Evolutionary conservation across 2,888 invertebrate genomes (phyloP).

Genomic region (Pachydiplax longipennis): DNA sequence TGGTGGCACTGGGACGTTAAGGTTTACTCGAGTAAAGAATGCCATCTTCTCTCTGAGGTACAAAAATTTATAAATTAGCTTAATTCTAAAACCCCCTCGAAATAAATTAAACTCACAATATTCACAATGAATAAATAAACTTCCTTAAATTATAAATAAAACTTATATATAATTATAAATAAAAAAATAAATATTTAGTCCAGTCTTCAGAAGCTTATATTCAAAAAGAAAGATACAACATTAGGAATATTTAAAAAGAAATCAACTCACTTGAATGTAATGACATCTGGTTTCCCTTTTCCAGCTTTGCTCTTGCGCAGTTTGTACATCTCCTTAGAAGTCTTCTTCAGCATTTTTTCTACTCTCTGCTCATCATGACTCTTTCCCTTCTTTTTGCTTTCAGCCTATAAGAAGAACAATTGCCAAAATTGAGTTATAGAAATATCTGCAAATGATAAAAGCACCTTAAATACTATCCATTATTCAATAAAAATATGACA

Average conservation of each 20-base stretch:
- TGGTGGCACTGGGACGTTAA: conserved; percentile 77
- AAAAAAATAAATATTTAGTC: too few species aligned
- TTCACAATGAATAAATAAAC: too few species aligned
- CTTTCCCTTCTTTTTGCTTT: conserved; percentile 63
- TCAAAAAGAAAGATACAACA: too few species aligned
- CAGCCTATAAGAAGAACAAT: conserved; percentile 60
- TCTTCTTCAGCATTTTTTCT: conserved; percentile 83
- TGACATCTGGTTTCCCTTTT: conserved; percentile 87
- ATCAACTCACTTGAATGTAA: conserved; percentile 85
- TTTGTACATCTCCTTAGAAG: conserved; percentile 90
- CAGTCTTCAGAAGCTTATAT: too few species aligned
- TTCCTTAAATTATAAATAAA: too few species aligned
- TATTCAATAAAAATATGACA: too few species aligned
- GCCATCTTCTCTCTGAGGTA: conserved; percentile 92
- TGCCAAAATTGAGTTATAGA: not conserved
- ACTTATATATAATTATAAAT: too few species aligned
- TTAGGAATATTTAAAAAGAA: too few species aligned
- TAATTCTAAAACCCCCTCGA: not conserved
- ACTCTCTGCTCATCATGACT: conserved; percentile 73
- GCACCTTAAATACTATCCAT: too few species aligned
- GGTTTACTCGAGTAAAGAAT: conserved; percentile 86
- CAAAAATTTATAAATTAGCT: conserved; percentile 50
- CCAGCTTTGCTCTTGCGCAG: conserved; percentile 86
- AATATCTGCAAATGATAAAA: not conserved
- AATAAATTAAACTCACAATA: too few species aligned